Percentiles rank a stretch among this genome's conserved stretches.
Evolutionary conservation across 1,140 invertebrate genomes (phyloP).

Genomic region (Halesus radiatus): DNA sequence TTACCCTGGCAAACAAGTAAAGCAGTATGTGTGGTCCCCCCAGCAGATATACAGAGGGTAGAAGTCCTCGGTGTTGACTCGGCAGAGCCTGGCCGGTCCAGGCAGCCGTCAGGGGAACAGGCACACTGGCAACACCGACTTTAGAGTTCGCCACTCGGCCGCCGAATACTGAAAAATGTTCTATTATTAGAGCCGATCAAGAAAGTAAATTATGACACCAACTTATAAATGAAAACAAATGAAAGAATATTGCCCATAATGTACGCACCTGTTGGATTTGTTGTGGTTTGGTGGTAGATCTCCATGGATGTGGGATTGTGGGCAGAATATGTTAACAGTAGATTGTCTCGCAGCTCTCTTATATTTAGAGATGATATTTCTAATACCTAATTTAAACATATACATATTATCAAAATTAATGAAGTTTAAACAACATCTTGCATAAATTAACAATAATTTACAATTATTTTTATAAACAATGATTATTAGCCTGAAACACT

Average conservation of each 20-base stretch:
- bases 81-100: conserved; percentile 63
- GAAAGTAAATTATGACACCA: no score
- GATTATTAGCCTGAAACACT: no score
- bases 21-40: conserved; percentile 75
- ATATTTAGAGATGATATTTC: conserved; percentile 61
- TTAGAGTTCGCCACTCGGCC: not conserved
- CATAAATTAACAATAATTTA: not conserved
- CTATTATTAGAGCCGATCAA: not conserved
- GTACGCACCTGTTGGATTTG: conserved; percentile 68
- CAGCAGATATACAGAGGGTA: conserved; percentile 70
- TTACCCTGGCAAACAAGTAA: conserved; percentile 74
- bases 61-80: conserved; percentile 68
- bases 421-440: not conserved
- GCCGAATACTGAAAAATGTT: conserved; percentile 33
- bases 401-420: not conserved
- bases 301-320: conserved; percentile 71
- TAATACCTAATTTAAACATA: not conserved
- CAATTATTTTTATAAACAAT: no score
- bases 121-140: conserved; percentile 12
- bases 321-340: conserved; percentile 73
- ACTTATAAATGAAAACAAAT: not conserved
- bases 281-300: conserved; percentile 73
- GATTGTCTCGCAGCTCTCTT: conserved; percentile 72
- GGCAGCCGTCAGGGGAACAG: conserved; percentile 58
- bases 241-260: not conserved